Conservation (phyloP, 2,888 invertebrate genomes). For the Drosophila paucipuncta region DNA sequence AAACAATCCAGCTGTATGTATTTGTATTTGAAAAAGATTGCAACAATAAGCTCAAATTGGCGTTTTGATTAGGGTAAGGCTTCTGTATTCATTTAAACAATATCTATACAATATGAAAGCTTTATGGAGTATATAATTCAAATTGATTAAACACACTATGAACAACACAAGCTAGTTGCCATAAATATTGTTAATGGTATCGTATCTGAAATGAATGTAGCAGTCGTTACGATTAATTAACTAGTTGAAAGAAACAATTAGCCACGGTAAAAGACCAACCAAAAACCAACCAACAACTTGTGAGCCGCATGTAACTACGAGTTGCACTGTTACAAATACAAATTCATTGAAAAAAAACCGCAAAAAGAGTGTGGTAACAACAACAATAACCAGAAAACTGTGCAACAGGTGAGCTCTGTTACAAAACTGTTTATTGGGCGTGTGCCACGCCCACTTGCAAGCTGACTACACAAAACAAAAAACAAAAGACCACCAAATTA, state of each 20-base stretch:
- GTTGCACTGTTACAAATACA: constrained; percentile 35
- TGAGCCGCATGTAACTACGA: constrained; percentile 5
- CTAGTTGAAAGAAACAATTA: background rate
- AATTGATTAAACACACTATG: background rate
- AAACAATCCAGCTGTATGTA: background rate
- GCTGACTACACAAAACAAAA: constrained; percentile 1
- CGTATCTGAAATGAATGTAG: background rate
- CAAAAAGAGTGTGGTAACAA: constrained; percentile 33
- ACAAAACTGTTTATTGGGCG: constrained; percentile 32
- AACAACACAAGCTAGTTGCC: background rate
- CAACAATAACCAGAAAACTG: constrained; percentile 10
- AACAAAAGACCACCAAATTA: constrained; percentile 32
- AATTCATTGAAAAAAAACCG: constrained; percentile 27
- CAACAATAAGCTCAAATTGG: background rate
- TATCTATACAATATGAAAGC: background rate
- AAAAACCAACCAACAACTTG: constrained; percentile 3
- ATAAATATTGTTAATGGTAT: background rate
- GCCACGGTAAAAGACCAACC: constrained; percentile 4
- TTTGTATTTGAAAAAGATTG: background rate
- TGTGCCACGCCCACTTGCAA: constrained; percentile 37
- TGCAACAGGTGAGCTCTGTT: constrained; percentile 50
- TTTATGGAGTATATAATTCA: background rate
- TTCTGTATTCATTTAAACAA: background rate
- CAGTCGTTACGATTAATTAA: background rate
- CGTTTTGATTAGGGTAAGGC: background rate